These are phyloP conservation scores for Electrophaes corylata DNA, from an alignment of 2,888 invertebrate species.

Conservation along the genomic window DNA sequence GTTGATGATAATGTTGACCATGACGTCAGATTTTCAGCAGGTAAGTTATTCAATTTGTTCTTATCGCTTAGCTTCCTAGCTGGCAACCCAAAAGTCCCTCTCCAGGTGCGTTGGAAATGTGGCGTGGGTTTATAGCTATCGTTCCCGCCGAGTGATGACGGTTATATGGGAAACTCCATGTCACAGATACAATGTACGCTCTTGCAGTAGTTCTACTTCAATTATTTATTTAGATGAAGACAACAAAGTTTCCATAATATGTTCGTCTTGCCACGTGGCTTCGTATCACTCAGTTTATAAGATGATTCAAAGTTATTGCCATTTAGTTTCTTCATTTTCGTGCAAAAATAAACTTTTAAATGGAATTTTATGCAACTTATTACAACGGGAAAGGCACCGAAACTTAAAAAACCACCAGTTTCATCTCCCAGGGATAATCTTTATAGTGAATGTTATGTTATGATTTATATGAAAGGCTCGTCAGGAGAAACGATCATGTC, in stretches of 20 bases:
- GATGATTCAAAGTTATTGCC: too few relatives aligned
- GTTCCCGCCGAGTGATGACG: conserved; percentile 35
- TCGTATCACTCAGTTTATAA: neutral
- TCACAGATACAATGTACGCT: neutral
- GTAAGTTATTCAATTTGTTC: neutral
- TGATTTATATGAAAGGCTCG: too few relatives aligned
- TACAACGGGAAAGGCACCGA: too few relatives aligned
- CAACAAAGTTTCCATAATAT: neutral
- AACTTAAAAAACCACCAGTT: too few relatives aligned
- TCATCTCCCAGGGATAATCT: too few relatives aligned
- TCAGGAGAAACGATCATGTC: too few relatives aligned
- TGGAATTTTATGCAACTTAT: too few relatives aligned
- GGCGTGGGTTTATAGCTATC: conserved; percentile 43
- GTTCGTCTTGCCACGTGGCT: neutral
- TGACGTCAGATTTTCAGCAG: neutral
- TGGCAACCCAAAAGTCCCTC: conserved; percentile 17
- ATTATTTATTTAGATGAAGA: neutral
- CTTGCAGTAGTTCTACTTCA: neutral
- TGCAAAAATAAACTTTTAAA: too few relatives aligned
- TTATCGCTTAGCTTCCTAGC: too few relatives aligned
- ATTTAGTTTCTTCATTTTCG: too few relatives aligned
- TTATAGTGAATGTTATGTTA: too few relatives aligned
- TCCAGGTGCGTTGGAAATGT: conserved; percentile 40
- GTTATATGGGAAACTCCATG: conserved; percentile 33
- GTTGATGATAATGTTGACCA: too few relatives aligned